phyloP scores from a whole-genome alignment of 1,140 invertebrate species.

The Heliconius hermathena region DNA sequence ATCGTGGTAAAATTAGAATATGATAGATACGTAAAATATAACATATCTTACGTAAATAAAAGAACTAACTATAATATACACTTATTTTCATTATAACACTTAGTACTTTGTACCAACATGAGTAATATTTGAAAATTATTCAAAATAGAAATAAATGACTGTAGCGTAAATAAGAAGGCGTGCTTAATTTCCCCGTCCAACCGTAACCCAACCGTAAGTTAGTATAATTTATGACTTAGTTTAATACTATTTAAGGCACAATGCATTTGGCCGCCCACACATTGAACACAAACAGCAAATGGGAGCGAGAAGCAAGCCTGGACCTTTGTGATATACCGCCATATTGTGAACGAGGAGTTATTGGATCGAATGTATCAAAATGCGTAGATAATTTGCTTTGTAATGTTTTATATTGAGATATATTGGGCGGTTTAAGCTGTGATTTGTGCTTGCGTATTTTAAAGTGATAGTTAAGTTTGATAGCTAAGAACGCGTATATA shows the following conservation, averaged over 20 bases:
- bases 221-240: slow-evolving; percentile 40
- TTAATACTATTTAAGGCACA: slow-evolving; percentile 42
- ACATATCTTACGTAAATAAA: too few species aligned
- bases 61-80: too few species aligned
- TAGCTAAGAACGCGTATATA: too few species aligned
- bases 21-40: too few species aligned
- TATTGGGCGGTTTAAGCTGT: too few species aligned
- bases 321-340: slow-evolving; percentile 32
- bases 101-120: background rate
- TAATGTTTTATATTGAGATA: slow-evolving; percentile 5
- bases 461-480: too few species aligned
- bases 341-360: slow-evolving; percentile 24
- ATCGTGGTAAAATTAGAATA: too few species aligned
- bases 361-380: slow-evolving; percentile 3
- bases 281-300: slow-evolving; percentile 24
- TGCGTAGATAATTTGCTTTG: background rate
- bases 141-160: background rate
- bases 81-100: too few species aligned
- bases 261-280: slow-evolving; percentile 37
- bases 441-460: too few species aligned
- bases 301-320: slow-evolving; percentile 16
- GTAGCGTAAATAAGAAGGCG: slow-evolving; percentile 9
- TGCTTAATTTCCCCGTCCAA: slow-evolving; percentile 21
- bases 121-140: background rate
- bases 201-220: slow-evolving; percentile 18